Evolutionary conservation across 2,888 invertebrate genomes (phyloP).

Genomic region (Nemurella pictetii): DNA sequence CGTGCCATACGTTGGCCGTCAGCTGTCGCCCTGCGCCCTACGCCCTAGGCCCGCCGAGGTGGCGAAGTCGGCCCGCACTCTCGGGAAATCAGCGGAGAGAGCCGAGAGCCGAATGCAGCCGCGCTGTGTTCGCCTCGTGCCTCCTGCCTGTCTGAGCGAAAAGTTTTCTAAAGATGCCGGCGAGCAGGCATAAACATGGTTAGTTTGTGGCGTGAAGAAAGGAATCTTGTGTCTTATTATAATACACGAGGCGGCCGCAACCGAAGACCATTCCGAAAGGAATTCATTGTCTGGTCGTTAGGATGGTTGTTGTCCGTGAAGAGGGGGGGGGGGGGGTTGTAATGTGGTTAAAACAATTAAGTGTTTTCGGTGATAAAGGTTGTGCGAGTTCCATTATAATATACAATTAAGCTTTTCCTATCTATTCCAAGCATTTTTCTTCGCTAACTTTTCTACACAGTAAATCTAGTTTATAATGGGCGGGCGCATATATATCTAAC

Average conservation of each 20-base stretch:
- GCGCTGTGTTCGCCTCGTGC: neutral
- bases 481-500: neutral
- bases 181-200: neutral
- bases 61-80: neutral
- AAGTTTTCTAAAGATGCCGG: neutral
- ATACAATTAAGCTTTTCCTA: neutral
- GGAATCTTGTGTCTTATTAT: neutral
- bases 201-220: neutral
- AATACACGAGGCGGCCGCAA: neutral
- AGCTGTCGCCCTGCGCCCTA: neutral
- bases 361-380: neutral
- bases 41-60: neutral
- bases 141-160: neutral
- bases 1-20: neutral
- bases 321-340: neutral
- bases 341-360: neutral
- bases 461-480: neutral
- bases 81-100: slow-evolving; percentile 14
- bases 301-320: neutral
- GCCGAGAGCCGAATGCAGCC: neutral
- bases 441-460: neutral
- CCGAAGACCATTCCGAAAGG: neutral
- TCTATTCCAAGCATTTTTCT: neutral
- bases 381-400: neutral
- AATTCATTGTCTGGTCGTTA: neutral